phyloP scores from a whole-genome alignment of 2,113 vertebrate species.

The Daubentonia madagascariensis region DNA sequence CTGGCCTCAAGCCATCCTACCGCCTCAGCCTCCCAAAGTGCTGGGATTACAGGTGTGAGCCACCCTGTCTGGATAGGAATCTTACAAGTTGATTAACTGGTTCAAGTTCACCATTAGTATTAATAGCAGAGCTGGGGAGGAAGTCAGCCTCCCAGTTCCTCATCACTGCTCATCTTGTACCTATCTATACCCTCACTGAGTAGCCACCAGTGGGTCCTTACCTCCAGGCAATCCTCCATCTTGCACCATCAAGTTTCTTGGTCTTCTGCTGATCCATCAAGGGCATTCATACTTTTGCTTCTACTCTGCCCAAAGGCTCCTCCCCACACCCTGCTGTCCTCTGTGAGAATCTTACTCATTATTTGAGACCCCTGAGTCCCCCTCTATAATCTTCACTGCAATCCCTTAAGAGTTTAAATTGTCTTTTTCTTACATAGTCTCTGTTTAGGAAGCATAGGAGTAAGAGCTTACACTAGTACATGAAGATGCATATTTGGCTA shows the following conservation, averaged over 20 bases:
- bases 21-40: no score
- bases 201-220: not conserved
- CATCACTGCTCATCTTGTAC: not conserved
- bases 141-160: not conserved
- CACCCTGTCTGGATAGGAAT: not conserved
- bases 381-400: not conserved
- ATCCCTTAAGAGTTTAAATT: not conserved
- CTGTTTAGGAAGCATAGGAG: not conserved
- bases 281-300: not conserved
- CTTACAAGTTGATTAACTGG: not conserved
- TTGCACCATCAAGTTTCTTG: not conserved
- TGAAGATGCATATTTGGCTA: not conserved
- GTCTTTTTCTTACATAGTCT: not conserved
- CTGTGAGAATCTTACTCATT: not conserved
- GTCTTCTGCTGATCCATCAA: not conserved
- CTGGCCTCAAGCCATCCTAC: no score
- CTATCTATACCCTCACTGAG: not conserved
- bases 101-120: not conserved
- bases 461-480: not conserved
- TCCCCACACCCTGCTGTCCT: no score
- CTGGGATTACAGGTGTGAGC: no score
- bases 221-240: not conserved
- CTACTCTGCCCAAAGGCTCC: no score
- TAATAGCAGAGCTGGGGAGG: not conserved
- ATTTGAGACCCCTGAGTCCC: not conserved